Evolutionary conservation across 2,113 vertebrate genomes (phyloP), one percentile per base, ranked within the genome.

Genomic region (Cyanistes caeruleus): DNA sequence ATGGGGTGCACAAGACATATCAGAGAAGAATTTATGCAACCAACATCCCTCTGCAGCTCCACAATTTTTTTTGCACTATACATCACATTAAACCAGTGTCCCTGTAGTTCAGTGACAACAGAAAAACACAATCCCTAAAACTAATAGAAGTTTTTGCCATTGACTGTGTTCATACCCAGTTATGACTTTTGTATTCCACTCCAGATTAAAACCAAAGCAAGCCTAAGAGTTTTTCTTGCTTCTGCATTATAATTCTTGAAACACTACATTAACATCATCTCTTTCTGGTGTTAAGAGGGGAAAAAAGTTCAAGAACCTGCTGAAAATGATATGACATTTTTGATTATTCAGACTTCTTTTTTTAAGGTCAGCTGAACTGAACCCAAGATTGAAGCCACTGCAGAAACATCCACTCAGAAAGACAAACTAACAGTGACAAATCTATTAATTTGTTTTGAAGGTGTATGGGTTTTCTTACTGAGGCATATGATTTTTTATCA

Each of bases 91-190:
- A 65, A 62, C 74, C 49, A 51, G 74, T 35, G 59, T 94, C 85
- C 87, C 89, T 82, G 39, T 68, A 91, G 93, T 23, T 76, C 86
- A 88, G 76, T 44, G 67, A 68, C 81, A 77, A 48, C 41, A 91
- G 64, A 67, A 97, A 97, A 97, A 84, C 75, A 93, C 72, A 89
- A 59, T 52, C 55, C 48, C 72, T 62, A 74, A 79, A 83, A 87
- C 53, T 86, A 94, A 95, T 30, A 56, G 65, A 90, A 93, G 75
- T 37, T 95, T 93, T 87, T 95, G 55, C 81, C 86, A 69, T 39
- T 31, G 87, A 49, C 91, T 87, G 63, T 39, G 63, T 39, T 77
- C 89, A 79, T 87, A 73, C 52, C 23, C 63, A 92, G 48, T 59
- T 59, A 77, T 11, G 21, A 84, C n/a, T 76, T 73, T 64, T 82